Conservation (phyloP, 2,113 vertebrate species). For the Scomber scombrus region DNA sequence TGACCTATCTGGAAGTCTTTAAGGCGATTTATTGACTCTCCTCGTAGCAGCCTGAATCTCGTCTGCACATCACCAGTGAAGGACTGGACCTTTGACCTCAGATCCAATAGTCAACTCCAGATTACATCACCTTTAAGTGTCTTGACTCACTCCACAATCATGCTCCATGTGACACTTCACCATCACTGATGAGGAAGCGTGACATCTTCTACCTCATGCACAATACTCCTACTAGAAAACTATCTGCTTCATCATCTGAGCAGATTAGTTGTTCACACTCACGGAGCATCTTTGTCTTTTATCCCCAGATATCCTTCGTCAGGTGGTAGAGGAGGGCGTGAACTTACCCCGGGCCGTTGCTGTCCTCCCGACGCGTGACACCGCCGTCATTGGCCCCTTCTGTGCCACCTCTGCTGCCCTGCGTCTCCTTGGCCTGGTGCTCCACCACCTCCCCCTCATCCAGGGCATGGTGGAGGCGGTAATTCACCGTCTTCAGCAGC, state of each 20-base stretch:
- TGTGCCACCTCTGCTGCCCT: slow-evolving; percentile 85
- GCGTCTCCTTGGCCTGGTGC: slow-evolving; percentile 87
- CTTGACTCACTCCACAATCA: neutral
- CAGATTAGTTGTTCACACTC: slow-evolving; percentile 23
- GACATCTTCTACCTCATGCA: neutral
- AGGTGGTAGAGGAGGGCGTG: neutral
- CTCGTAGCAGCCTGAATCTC: neutral
- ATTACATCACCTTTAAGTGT: slow-evolving; percentile 27
- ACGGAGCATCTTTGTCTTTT: neutral
- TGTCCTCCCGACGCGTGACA: slow-evolving; percentile 89
- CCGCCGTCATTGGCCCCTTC: slow-evolving; percentile 86
- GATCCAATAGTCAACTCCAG: slow-evolving; percentile 3
- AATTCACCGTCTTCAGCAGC: slow-evolving; percentile 96
- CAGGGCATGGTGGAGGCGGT: slow-evolving; percentile 95
- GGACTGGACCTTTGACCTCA: slow-evolving; percentile 26
- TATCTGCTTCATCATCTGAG: slow-evolving; percentile 23
- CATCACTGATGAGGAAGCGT: slow-evolving; percentile 13
- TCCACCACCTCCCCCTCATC: slow-evolving; percentile 98
- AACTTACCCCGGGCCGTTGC: slow-evolving; percentile 95
- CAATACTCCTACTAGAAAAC: neutral
- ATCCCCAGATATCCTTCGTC: slow-evolving; percentile 5
- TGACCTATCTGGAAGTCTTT: neutral
- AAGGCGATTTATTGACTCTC: neutral
- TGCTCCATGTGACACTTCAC: neutral
- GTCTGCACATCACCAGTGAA: neutral